A percentile compares a stretch with the other conserved stretches of the same genome.
Evolutionary conservation across 1,140 invertebrate species (phyloP).

Genomic region (Batillaria attramentaria): DNA sequence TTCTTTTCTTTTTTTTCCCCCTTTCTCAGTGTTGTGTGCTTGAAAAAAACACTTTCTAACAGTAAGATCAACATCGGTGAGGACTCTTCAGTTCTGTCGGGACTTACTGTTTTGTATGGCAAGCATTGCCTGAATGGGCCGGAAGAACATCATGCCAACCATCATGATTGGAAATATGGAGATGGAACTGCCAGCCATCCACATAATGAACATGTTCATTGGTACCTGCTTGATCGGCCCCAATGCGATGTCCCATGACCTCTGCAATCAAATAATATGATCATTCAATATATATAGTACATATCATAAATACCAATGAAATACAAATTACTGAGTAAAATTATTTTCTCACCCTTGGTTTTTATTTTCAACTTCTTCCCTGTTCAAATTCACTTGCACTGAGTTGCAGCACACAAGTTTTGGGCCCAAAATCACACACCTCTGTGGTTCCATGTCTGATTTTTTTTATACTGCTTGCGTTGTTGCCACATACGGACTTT

Average conservation of each 20-base stretch:
- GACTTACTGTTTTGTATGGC: slow-evolving; percentile 71
- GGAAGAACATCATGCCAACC: slow-evolving; percentile 98
- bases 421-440: too few species aligned
- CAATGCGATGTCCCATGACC: slow-evolving; percentile 97
- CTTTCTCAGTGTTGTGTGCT: not conserved
- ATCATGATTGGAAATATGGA: slow-evolving; percentile 99
- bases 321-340: not conserved
- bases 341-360: not conserved
- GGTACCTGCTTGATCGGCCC: slow-evolving; percentile 94
- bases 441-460: not conserved
- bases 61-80: too few species aligned
- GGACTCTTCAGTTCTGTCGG: too few species aligned
- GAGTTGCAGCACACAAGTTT: not conserved
- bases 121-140: slow-evolving; percentile 95
- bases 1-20: not conserved
- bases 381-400: not conserved
- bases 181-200: slow-evolving; percentile 99
- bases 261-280: slow-evolving; percentile 69
- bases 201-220: slow-evolving; percentile 99
- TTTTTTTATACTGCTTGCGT: not conserved
- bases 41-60: not conserved
- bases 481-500: not conserved
- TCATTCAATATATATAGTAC: not conserved
- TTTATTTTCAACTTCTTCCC: not conserved
- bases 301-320: not conserved